Conservation (phyloP, 1,140 invertebrate genomes). For the Drosophila paulistorum region DNA sequence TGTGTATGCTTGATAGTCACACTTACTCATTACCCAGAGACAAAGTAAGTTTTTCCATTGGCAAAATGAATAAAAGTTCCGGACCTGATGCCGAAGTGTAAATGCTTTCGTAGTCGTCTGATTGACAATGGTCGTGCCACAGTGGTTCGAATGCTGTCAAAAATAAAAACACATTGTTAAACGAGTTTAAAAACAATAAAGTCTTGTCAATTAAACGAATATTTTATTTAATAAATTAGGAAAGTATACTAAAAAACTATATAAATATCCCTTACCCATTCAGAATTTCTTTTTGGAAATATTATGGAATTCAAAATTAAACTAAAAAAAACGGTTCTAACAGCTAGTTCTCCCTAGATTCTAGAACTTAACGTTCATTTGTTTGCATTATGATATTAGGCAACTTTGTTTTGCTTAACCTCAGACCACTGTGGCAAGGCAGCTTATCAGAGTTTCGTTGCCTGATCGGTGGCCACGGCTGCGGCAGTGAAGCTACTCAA, state of each 20-base stretch:
- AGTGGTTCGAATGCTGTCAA: not conserved
- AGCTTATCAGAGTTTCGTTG: conserved; percentile 1
- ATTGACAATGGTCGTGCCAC: conserved; percentile 36
- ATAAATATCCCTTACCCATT: too few species aligned
- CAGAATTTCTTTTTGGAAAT: too few species aligned
- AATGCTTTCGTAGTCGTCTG: conserved; percentile 47
- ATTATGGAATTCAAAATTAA: too few species aligned
- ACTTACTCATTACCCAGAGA: conserved; percentile 9
- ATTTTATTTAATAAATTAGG: too few species aligned
- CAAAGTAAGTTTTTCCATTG: conserved; percentile 8
- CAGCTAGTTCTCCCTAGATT: too few species aligned
- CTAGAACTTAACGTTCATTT: too few species aligned
- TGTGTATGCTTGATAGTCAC: not conserved
- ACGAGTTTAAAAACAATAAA: too few species aligned
- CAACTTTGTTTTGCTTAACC: not conserved
- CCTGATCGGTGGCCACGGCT: conserved; percentile 3
- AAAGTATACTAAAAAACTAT: too few species aligned
- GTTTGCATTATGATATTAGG: too few species aligned
- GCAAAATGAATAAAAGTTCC: conserved; percentile 9
- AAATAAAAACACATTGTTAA: not conserved
- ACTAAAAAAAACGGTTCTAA: too few species aligned
- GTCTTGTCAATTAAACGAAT: too few species aligned
- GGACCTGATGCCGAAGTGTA: conserved; percentile 31
- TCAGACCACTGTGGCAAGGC: not conserved
- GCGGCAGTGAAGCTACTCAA: not conserved